Base-by-base conservation (phyloP, 2,888 invertebrate species). In the Lycia hirtaria region DNA sequence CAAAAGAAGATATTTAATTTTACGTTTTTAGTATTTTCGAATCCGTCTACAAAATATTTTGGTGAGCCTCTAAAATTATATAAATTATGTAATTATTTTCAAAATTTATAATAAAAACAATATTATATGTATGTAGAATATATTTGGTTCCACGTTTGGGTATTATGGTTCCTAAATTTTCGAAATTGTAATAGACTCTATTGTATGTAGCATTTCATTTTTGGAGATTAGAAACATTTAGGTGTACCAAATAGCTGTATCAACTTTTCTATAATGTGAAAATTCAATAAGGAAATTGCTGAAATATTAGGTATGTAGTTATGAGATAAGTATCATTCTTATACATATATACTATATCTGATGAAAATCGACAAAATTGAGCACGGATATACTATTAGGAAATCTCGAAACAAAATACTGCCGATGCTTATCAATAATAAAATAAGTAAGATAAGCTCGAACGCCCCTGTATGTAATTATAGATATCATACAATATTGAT, bases 101-200 rank as follows among this genome's bases (percentile, higher is more conserved):
- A 88, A 90, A 92, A 91, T 89, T 89, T 84, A 83, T 78, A 86
- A 88, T 84, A 84, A 78, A n/a, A 79, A 72, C 33, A 80, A 85
- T 78, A 77, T 69, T 73, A 74, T 76, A 87, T 87, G 83, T 83
- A 87, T 84, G 78, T 87, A 88, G 83, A 81, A 85, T 79, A 78
- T 85, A 76, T 89, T 91, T 73, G 85, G 88, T 90, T 91, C 83
- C 89, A 88, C 86, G 86, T 92, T 91, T 89, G 90, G 92, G 92
- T 92, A 91, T 92, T 92, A 91, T 89, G 91, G 92, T 92, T 92
- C 92, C 92, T 92, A 92, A 92, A 91, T 92, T 91, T 90, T 92
- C 90, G 88, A 92, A 91, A 92, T 89, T 91, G 89, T 91, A 92
- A 91, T 90, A 90, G 88, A 88, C 86, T 90, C 89, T 92, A 91